Evolutionary conservation across 1,140 invertebrate species (phyloP).

Genomic region (Laodelphax striatellus): DNA sequence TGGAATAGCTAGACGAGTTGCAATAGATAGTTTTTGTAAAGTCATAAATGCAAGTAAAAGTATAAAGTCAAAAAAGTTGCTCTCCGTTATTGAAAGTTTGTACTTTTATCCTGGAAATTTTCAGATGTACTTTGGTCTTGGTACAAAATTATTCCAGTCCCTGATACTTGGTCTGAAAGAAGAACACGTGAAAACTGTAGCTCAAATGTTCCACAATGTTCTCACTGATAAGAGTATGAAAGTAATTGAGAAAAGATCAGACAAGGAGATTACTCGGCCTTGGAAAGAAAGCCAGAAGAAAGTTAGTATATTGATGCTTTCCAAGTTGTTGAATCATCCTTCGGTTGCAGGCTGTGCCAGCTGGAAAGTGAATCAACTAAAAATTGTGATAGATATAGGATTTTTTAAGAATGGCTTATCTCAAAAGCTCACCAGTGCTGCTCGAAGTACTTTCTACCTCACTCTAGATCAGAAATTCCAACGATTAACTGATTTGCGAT

Average conservation of each 20-base stretch:
- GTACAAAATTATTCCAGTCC: too few species aligned
- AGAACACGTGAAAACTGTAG: not conserved
- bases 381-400: constrained; percentile 47
- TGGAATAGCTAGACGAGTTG: too few species aligned
- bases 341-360: constrained; percentile 41
- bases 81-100: too few species aligned
- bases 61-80: too few species aligned
- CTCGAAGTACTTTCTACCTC: constrained; percentile 48
- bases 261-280: constrained; percentile 20
- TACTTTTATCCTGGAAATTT: too few species aligned
- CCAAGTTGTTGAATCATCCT: constrained; percentile 47
- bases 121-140: too few species aligned
- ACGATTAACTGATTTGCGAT: constrained; percentile 44
- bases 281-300: constrained; percentile 14
- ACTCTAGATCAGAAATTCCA: constrained; percentile 48
- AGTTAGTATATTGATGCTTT: constrained; percentile 6
- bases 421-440: constrained; percentile 29
- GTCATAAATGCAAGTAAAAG: too few species aligned
- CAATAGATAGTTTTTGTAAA: too few species aligned
- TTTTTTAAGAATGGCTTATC: constrained; percentile 34
- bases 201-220: constrained; percentile 31
- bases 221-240: constrained; percentile 33
- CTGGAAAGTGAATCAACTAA: constrained; percentile 51
- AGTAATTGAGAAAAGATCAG: constrained; percentile 37
- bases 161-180: too few species aligned